A percentile compares a stretch with the other conserved stretches of the same genome.
phyloP scores from a whole-genome alignment of 2,888 invertebrate species.

The Allygus modestus region DNA sequence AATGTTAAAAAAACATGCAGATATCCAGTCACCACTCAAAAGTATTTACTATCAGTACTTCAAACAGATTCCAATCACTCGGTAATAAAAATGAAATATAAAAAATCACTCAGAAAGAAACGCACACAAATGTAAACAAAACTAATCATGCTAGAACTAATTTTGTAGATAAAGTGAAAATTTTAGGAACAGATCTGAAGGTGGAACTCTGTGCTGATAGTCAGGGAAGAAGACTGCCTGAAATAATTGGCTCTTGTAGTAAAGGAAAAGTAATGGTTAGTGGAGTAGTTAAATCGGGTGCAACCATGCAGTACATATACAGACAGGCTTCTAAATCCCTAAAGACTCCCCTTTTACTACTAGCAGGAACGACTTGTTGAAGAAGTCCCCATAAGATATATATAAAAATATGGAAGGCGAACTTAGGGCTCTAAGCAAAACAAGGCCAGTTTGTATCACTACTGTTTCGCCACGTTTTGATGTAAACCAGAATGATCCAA shows the following conservation, averaged over 20 bases:
- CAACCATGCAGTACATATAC: neutral
- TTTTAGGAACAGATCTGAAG: neutral
- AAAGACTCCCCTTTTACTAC: neutral
- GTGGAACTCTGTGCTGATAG: slow-evolving; percentile 23
- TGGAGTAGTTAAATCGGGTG: slow-evolving; percentile 6
- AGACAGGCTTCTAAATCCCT: neutral
- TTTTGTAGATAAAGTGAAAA: too few species aligned
- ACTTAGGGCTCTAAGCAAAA: neutral
- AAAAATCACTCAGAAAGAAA: too few species aligned
- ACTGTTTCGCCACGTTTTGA: slow-evolving; percentile 12
- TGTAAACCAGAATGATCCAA: neutral
- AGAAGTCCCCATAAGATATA: neutral
- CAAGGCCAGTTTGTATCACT: neutral
- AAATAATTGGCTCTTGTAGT: slow-evolving; percentile 6
- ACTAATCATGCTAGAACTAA: too few species aligned
- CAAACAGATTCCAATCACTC: too few species aligned
- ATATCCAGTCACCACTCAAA: too few species aligned
- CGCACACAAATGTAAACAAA: too few species aligned
- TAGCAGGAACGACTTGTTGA: neutral
- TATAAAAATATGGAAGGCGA: slow-evolving; percentile 22
- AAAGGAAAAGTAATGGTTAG: neutral
- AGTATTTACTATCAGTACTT: too few species aligned
- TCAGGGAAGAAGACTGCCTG: slow-evolving; percentile 20
- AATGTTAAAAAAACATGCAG: too few species aligned
- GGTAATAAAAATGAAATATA: too few species aligned